phyloP scores from a whole-genome alignment of 2,888 invertebrate genomes.

The Phaonia tiefii region DNA sequence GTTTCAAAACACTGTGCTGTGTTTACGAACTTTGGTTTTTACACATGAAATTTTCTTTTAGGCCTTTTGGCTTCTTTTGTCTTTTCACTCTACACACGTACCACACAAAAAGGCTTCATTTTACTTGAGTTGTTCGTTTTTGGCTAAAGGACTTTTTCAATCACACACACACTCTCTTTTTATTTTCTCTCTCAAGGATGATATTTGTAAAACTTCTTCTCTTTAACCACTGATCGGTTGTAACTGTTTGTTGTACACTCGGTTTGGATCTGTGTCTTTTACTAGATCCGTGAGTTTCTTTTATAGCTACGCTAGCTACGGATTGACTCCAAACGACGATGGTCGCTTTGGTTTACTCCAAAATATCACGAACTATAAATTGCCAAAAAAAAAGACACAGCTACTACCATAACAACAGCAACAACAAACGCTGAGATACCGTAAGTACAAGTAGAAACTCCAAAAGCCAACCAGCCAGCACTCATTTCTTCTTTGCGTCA shows the following conservation, averaged over 20 bases:
- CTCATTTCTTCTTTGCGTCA: constrained; percentile 24
- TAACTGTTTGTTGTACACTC: constrained; percentile 59
- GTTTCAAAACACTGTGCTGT: constrained; percentile 9
- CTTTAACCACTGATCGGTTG: too few relatives aligned
- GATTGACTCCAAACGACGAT: constrained; percentile 11
- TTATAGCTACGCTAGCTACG: constrained; percentile 75
- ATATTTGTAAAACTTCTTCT: too few relatives aligned
- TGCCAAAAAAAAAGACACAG: constrained; percentile 40
- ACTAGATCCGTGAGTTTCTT: constrained; percentile 78
- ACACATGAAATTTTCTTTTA: constrained; percentile 9
- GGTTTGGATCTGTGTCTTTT: constrained; percentile 77
- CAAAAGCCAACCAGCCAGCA: not conserved
- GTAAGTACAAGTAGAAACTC: constrained; percentile 28
- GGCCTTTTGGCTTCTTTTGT: constrained; percentile 21
- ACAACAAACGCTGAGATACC: constrained; percentile 17
- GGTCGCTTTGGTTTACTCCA: constrained; percentile 40
- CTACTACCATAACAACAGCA: constrained; percentile 8
- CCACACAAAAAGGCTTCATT: constrained; percentile 80
- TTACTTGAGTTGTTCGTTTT: constrained; percentile 64
- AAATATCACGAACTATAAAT: constrained; percentile 62
- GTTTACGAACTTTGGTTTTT: constrained; percentile 1
- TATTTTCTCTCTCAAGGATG: constrained; percentile 10
- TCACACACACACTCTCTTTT: constrained; percentile 39
- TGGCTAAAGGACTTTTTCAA: constrained; percentile 52
- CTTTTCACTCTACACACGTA: constrained; percentile 69